Percentiles rank a stretch among this genome's conserved stretches.
Conservation (phyloP, 1,140 invertebrate species). For the Brachionus calyciflorus region DNA sequence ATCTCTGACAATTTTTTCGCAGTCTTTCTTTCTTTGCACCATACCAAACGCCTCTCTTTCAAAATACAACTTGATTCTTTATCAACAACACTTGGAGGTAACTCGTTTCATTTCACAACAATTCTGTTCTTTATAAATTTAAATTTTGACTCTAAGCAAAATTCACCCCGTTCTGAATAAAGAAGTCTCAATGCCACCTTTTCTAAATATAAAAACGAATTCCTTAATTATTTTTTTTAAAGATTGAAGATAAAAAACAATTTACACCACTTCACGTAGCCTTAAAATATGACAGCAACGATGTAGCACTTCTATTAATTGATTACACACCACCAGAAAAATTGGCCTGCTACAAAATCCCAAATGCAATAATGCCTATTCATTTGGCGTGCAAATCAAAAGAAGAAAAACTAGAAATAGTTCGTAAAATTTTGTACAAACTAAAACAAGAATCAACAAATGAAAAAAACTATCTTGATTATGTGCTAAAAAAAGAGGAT, state of each 20-base stretch:
- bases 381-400: slow-evolving; percentile 31
- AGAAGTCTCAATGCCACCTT: no score
- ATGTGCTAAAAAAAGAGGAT: slow-evolving; percentile 31
- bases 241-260: slow-evolving; percentile 39
- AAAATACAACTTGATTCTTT: no score
- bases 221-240: no score
- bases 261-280: slow-evolving; percentile 26
- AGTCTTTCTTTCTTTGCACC: no score
- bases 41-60: no score
- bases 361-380: background rate
- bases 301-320: slow-evolving; percentile 17
- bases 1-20: no score
- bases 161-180: no score
- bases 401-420: slow-evolving; percentile 27
- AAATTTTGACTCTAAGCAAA: no score
- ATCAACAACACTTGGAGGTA: no score
- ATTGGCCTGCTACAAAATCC: background rate
- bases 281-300: slow-evolving; percentile 19
- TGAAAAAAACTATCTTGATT: slow-evolving; percentile 25
- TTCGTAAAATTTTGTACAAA: slow-evolving; percentile 8
- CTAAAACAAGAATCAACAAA: background rate
- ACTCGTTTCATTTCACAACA: no score
- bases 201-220: no score
- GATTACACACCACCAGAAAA: slow-evolving; percentile 11
- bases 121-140: no score